These are phyloP conservation scores for Drosophila hydei DNA, from an alignment of 1,140 invertebrate genomes.

Conservation along the genomic window DNA sequence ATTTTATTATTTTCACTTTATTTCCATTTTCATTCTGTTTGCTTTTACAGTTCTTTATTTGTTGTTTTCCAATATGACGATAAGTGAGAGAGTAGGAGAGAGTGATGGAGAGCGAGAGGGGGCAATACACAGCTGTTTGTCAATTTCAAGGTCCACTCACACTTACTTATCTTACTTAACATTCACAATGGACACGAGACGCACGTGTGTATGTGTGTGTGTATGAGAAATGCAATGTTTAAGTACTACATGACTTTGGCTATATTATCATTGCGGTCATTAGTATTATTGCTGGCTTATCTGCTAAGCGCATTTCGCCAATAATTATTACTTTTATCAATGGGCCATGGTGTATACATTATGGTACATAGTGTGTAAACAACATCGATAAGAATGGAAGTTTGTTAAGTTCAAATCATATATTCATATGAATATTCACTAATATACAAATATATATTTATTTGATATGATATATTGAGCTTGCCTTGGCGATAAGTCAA, in stretches of 20 bases:
- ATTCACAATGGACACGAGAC: slow-evolving; percentile 38
- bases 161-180: slow-evolving; percentile 63
- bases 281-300: slow-evolving; percentile 44
- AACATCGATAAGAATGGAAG: slow-evolving; percentile 27
- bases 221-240: slow-evolving; percentile 25
- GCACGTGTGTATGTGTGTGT: slow-evolving; percentile 13
- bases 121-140: slow-evolving; percentile 64
- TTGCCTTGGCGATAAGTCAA: too few species aligned
- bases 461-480: too few species aligned
- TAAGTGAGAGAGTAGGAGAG: slow-evolving; percentile 3
- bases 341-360: slow-evolving; percentile 43
- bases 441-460: too few species aligned
- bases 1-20: slow-evolving; percentile 35
- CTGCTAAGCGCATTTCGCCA: slow-evolving; percentile 65
- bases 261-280: slow-evolving; percentile 37
- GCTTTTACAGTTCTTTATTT: slow-evolving; percentile 30
- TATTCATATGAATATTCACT: too few species aligned
- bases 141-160: slow-evolving; percentile 67
- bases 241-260: slow-evolving; percentile 34
- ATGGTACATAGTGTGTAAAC: not conserved
- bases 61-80: slow-evolving; percentile 11
- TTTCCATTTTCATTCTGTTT: slow-evolving; percentile 25
- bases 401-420: slow-evolving; percentile 9
- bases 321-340: slow-evolving; percentile 72
- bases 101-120: not conserved